Base-by-base conservation (phyloP, 2,888 invertebrate genomes). In the Watsonalla cultraria region DNA sequence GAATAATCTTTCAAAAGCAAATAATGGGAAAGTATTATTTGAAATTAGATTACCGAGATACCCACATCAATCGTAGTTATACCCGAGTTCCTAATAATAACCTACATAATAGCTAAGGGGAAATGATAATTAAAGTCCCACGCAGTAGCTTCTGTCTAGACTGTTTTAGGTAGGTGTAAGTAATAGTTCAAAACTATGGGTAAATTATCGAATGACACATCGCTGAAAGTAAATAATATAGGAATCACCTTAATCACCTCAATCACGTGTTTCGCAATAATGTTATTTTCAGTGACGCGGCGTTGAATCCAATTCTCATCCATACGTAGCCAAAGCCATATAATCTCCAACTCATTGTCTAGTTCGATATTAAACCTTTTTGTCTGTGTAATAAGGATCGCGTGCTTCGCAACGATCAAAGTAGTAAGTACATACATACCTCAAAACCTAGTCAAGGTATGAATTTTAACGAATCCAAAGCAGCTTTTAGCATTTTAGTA, bases 321-420 rank as follows among this genome's bases (percentile, higher is more conserved):
- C 70, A 67, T 63, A 72, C 72, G 86, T 84, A 86, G 85, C 87
- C 86, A 80, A 84, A 86, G 85, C 87, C 87, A 80, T 87, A 86
- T 74, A 86, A 86, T 75, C 64, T 68, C 75, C 51, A 69, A 66
- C 65, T 65, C 71, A 66, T 62, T 64, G 65, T 58, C 61, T 59
- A 24, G 53, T 57, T 58, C 64, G 57, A 84, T 73, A 82, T 60
- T 81, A 84, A 86, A 82, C 85, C 86, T 73, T 88, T 86, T 71
- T 61, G 61, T 65, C 65, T 56, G 61, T 65, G 70, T 64, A 76
- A 81, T 76, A 82, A 76, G 72, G 74, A 62, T 64, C 49, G 14
- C 37, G 49, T 37, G 15, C 37, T 9, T 8, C 9, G 37, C 46
- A 51, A 35, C 37, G 45, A 51, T 48, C 11, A 35, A 35, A 7